Evolutionary conservation across 1,140 invertebrate species (phyloP).

Genomic region (Neodiprion virginianus): DNA sequence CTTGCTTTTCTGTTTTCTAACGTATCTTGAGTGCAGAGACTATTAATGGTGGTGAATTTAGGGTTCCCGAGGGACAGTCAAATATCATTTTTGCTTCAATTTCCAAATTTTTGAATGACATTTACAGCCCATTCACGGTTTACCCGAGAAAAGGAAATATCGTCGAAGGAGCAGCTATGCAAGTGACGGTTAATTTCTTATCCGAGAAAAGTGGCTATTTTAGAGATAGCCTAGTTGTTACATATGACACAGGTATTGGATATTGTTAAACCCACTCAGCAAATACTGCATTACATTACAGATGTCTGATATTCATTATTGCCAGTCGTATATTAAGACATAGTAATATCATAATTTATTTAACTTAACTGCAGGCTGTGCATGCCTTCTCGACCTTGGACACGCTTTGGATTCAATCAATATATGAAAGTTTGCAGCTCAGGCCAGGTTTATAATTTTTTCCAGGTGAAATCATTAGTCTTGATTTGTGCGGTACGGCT

Average conservation of each 20-base stretch:
- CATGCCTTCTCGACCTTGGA: too few relatives aligned
- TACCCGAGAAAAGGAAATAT: slow-evolving; percentile 50
- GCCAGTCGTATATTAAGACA: too few relatives aligned
- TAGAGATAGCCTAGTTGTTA: slow-evolving; percentile 44
- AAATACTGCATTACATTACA: too few relatives aligned
- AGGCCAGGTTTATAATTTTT: not conserved
- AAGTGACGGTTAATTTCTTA: slow-evolving; percentile 45
- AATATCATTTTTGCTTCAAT: slow-evolving; percentile 23
- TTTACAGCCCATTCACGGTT: slow-evolving; percentile 47
- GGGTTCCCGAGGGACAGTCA: too few relatives aligned
- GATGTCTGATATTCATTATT: too few relatives aligned
- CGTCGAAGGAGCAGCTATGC: slow-evolving; percentile 41
- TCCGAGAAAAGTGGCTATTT: slow-evolving; percentile 36
- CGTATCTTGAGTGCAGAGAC: too few relatives aligned
- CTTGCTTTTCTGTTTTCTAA: too few relatives aligned
- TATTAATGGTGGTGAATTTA: too few relatives aligned
- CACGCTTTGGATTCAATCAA: too few relatives aligned
- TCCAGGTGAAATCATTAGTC: slow-evolving; percentile 48
- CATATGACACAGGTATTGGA: slow-evolving; percentile 53
- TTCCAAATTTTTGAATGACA: not conserved
- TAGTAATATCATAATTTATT: too few relatives aligned
- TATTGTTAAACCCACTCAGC: slow-evolving; percentile 1
- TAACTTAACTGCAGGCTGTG: too few relatives aligned
- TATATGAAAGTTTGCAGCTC: too few relatives aligned
- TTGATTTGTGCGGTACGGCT: slow-evolving; percentile 42